Evolutionary conservation across 1,140 invertebrate genomes (phyloP).

Genomic region (Rhizoglyphus robini): DNA sequence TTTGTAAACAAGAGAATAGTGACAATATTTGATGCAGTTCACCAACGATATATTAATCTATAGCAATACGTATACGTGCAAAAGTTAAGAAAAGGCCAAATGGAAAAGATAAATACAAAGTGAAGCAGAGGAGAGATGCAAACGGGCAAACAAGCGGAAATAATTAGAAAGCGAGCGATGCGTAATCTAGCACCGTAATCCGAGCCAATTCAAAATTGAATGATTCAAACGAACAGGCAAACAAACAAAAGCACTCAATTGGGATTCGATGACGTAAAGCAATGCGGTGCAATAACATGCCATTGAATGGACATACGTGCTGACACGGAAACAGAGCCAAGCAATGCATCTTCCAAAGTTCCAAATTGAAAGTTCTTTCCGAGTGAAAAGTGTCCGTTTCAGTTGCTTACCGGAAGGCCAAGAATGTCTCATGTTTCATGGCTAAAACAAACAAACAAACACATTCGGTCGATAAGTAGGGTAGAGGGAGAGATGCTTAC

Average conservation of each 20-base stretch:
- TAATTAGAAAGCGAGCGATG: not conserved
- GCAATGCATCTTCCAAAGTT: not conserved
- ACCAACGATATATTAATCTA: too few relatives aligned
- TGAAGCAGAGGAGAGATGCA: not conserved
- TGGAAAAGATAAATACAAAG: not conserved
- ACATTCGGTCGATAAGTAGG: too few relatives aligned
- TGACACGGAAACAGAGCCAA: too few relatives aligned
- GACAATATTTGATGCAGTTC: too few relatives aligned
- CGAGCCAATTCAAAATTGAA: not conserved
- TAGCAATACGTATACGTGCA: too few relatives aligned
- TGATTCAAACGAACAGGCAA: not conserved
- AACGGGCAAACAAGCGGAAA: not conserved
- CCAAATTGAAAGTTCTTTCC: not conserved
- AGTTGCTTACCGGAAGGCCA: constrained; percentile 58
- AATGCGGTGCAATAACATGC: too few relatives aligned
- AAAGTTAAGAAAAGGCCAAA: not conserved
- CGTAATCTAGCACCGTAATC: too few relatives aligned
- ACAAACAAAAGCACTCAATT: not conserved
- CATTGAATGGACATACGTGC: too few relatives aligned
- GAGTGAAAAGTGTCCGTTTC: not conserved
- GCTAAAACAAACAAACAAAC: too few relatives aligned
- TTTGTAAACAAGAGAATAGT: too few relatives aligned
- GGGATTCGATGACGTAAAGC: too few relatives aligned
- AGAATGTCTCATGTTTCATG: constrained; percentile 82
- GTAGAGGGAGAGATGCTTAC: too few relatives aligned